A percentile compares a stretch with the other conserved stretches of the same genome.
Evolutionary conservation across 2,797 vertebrate species (phyloP).

Genomic region (Toxotes lorentzi): DNA sequence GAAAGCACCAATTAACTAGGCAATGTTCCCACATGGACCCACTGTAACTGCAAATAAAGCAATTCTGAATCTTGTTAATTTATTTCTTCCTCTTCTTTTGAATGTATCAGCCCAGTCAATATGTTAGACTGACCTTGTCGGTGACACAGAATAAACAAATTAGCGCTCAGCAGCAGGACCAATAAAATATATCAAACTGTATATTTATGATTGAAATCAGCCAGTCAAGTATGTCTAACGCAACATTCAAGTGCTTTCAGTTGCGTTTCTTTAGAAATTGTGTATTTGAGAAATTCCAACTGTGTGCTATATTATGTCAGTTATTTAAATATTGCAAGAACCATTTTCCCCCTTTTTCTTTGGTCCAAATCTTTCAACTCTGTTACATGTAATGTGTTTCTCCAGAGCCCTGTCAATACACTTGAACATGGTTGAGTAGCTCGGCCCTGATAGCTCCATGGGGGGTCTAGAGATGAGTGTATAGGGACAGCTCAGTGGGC

Average conservation of each 20-base stretch:
- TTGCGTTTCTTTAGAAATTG: not conserved
- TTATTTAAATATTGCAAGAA: conserved; percentile 22
- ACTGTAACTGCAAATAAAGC: conserved; percentile 29
- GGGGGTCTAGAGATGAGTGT: conserved; percentile 68
- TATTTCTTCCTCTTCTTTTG: not conserved
- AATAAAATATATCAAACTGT: conserved; percentile 31
- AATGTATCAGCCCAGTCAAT: not conserved
- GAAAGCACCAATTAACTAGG: conserved; percentile 21
- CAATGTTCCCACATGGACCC: not conserved
- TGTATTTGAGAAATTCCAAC: not conserved
- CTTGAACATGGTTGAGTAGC: conserved; percentile 63
- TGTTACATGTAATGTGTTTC: conserved; percentile 45
- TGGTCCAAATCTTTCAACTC: conserved; percentile 34
- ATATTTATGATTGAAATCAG: conserved; percentile 38
- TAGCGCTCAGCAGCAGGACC: conserved; percentile 19
- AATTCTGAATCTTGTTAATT: not conserved
- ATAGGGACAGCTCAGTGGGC: conserved; percentile 72
- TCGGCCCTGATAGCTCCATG: conserved; percentile 60
- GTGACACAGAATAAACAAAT: conserved; percentile 42
- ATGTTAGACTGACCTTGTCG: conserved; percentile 22
- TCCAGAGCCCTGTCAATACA: conserved; percentile 59
- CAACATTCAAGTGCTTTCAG: not conserved
- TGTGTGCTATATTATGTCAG: conserved; percentile 2
- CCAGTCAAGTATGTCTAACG: conserved; percentile 6
- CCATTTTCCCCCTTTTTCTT: not conserved